Conservation (phyloP, 1,140 invertebrate genomes). For the Gerris buenoi region DNA sequence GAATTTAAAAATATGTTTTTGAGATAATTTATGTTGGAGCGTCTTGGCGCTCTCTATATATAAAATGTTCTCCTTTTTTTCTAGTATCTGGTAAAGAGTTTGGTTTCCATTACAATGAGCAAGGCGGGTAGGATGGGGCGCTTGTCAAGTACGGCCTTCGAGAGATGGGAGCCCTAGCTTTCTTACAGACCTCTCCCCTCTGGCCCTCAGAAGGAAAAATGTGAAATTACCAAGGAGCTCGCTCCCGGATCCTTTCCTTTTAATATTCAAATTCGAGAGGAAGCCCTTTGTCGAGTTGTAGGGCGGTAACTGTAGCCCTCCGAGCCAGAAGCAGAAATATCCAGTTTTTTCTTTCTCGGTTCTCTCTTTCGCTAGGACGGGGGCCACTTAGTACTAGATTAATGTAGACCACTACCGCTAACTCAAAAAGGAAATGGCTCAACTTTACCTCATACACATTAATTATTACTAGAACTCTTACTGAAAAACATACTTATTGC, state of each 20-base stretch:
- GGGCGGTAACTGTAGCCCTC: no score
- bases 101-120: background rate
- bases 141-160: background rate
- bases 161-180: background rate
- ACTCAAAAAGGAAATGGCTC: no score
- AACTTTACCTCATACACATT: no score
- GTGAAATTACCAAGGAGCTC: background rate
- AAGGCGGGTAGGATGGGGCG: background rate
- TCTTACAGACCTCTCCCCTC: background rate
- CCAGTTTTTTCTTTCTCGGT: no score
- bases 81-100: background rate
- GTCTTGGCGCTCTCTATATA: background rate
- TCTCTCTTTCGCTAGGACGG: no score
- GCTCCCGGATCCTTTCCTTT: background rate
- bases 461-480: no score
- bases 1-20: no score
- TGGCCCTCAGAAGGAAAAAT: background rate
- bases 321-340: no score
- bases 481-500: no score
- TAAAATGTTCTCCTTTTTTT: background rate
- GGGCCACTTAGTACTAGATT: no score
- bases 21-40: background rate
- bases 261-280: background rate
- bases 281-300: background rate
- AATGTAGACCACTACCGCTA: no score